Percentiles rank a stretch among this genome's conserved stretches.
Conservation (phyloP, 2,797 vertebrate species). For the Lacerta agilis region DNA sequence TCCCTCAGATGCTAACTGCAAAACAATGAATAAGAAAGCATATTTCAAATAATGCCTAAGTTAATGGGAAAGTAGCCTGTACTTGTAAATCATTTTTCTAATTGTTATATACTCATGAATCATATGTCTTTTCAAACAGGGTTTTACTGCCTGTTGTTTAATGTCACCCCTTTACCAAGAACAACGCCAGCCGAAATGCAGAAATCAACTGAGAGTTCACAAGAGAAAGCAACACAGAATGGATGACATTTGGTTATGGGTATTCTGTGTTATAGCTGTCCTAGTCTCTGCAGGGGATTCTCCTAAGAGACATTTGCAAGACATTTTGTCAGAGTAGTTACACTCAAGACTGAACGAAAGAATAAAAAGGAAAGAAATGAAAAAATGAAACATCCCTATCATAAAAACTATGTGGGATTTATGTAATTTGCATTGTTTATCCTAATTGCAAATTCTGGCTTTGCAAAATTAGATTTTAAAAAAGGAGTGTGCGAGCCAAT, state of each 20-base stretch:
- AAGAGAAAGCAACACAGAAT: slow-evolving; percentile 33
- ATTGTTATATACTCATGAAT: slow-evolving; percentile 47
- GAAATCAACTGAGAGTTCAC: neutral
- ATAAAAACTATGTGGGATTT: neutral
- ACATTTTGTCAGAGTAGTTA: neutral
- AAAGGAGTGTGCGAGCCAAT: neutral
- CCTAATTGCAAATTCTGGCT: neutral
- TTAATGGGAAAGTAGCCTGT: neutral
- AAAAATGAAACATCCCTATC: neutral
- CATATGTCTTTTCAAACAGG: slow-evolving; percentile 35
- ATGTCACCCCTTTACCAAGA: slow-evolving; percentile 11
- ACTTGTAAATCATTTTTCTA: slow-evolving; percentile 24
- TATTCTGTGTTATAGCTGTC: neutral
- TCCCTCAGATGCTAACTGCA: slow-evolving; percentile 24
- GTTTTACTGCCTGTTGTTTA: slow-evolving; percentile 6
- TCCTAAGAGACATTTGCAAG: slow-evolving; percentile 8
- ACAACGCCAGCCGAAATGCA: slow-evolving; percentile 29
- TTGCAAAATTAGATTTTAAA: neutral
- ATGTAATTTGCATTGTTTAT: neutral
- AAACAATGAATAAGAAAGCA: slow-evolving; percentile 15
- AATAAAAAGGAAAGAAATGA: neutral
- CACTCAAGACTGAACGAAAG: slow-evolving; percentile 14
- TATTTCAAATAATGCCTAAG: slow-evolving; percentile 25
- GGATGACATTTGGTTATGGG: slow-evolving; percentile 9
- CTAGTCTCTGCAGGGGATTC: neutral